A percentile compares a stretch with the other conserved stretches of the same genome.
phyloP scores from a whole-genome alignment of 2,797 vertebrate species.

The Pangasius mekongensis region DNA sequence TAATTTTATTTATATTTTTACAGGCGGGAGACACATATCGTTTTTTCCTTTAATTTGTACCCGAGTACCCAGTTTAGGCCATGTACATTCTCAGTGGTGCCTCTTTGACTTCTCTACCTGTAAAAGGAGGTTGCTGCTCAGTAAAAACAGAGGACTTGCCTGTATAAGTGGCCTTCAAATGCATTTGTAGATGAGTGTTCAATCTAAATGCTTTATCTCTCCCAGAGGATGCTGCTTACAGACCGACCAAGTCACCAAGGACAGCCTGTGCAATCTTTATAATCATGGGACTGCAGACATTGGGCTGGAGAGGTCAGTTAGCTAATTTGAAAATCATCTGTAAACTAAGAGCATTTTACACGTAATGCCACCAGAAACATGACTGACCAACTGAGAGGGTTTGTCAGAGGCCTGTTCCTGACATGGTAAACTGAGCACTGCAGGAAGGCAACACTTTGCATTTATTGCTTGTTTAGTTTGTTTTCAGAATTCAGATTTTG shows the following conservation, averaged over 20 bases:
- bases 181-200: slow-evolving; percentile 42
- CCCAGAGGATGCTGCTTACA: slow-evolving; percentile 26
- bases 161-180: background rate
- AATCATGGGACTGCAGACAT: background rate
- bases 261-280: slow-evolving; percentile 34
- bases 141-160: slow-evolving; percentile 24
- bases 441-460: background rate
- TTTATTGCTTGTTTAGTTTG: background rate
- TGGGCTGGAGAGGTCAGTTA: background rate
- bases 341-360: background rate
- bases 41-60: background rate
- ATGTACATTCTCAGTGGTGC: background rate
- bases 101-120: background rate
- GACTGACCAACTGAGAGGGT: background rate
- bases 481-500: background rate
- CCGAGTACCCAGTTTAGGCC: background rate
- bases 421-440: background rate
- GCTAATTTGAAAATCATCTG: background rate
- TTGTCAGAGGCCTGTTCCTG: background rate
- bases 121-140: slow-evolving; percentile 30
- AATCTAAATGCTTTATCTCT: slow-evolving; percentile 57
- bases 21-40: background rate
- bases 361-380: background rate
- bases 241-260: slow-evolving; percentile 15
- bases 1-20: background rate